These are phyloP conservation scores for Atethmia centrago DNA, from an alignment of 2,888 invertebrate genomes.

Conservation along the genomic window DNA sequence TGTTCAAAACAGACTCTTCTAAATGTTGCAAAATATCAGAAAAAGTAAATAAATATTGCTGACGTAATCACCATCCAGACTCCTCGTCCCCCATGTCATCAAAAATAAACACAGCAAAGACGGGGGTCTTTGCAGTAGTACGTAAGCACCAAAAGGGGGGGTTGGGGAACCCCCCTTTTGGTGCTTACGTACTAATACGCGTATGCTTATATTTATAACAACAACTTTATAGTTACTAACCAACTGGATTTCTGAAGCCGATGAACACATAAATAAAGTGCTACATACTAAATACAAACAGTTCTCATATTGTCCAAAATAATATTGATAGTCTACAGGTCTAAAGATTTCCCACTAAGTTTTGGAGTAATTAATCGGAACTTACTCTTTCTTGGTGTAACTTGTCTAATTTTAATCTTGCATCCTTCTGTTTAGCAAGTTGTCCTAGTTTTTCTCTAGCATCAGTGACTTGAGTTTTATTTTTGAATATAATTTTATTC, in stretches of 20 bases:
- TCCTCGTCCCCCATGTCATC: too few species aligned
- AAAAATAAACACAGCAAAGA: too few species aligned
- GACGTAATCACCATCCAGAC: too few species aligned
- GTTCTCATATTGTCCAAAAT: neutral
- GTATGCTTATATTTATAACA: too few species aligned
- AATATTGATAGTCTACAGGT: neutral
- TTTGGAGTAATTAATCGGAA: slow-evolving; percentile 19
- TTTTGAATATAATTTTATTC: slow-evolving; percentile 94
- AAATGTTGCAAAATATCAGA: too few species aligned
- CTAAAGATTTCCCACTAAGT: too few species aligned
- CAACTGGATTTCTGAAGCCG: neutral
- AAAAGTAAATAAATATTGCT: too few species aligned
- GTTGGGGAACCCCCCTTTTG: too few species aligned
- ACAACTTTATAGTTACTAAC: neutral
- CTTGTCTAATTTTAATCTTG: slow-evolving; percentile 93
- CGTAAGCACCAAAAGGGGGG: too few species aligned
- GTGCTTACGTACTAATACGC: too few species aligned
- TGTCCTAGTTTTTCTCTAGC: slow-evolving; percentile 95
- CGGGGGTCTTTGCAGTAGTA: too few species aligned
- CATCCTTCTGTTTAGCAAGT: slow-evolving; percentile 94
- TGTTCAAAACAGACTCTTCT: too few species aligned
- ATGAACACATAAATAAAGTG: neutral
- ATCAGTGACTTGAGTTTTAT: slow-evolving; percentile 94
- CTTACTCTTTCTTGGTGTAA: slow-evolving; percentile 89
- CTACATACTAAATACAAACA: neutral